Evolutionary conservation across 53 echinoderm and acorn worm species (phyloP), one percentile per base, ranked within the genome.

Genomic region (Glandiceps talaboti): DNA sequence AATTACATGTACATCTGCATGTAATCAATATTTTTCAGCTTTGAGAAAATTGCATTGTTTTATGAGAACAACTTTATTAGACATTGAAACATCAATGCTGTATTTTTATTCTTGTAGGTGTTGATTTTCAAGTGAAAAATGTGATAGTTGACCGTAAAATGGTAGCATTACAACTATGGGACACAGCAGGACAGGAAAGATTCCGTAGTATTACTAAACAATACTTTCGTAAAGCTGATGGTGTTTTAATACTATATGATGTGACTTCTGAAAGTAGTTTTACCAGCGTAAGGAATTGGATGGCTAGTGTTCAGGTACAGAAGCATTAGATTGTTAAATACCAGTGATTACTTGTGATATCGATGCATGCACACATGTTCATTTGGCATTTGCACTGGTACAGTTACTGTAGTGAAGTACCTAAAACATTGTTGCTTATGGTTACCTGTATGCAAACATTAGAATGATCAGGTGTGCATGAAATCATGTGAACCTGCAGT

Each of bases 171-270:
- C 99, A 97, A 83, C 87, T 97, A 0, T 97, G 99, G 99, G 99
- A 97, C 81, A 97, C 99, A 0, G 99, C 99, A 1, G 99, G 99
- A 0, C 93, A 94, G 91, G 93, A 94, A 33, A 73, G 99, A 14
- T 97, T 93, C 79, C 85, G 99, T 14, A 93, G 93, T 77, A 97
- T 97, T 89, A 97, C 99, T 14, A 84, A 93, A 28, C 99, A 97
- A 32, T 97, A 97, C 83, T 97, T 97, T 85, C 82, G 99, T 78
- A 97, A 97, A 73, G 91, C 99, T 14, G 99, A 97, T 64, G 99
- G 93, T 0, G 87, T 96, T 32, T 84, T 96, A 45, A 76, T 96
- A 74, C 81, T 96, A 86, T 96, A 93, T 45, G 97, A 96, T 81
- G 81, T 96, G 30, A 87, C 87, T 14, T 93, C 91, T n/a, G 97